Evolutionary conservation across 2,888 invertebrate species (phyloP).

Genomic region (Rhamphomyia laevipes): DNA sequence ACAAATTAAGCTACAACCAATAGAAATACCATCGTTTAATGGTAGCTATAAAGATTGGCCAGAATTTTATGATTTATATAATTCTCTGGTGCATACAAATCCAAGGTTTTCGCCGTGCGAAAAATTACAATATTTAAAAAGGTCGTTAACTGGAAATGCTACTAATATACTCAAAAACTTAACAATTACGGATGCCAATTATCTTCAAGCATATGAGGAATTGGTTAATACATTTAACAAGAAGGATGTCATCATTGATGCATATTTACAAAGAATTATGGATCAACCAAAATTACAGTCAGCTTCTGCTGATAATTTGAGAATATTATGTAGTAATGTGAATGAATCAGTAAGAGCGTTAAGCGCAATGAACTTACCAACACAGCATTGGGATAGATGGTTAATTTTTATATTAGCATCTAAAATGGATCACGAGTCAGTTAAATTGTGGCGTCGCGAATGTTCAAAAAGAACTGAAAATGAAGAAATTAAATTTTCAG

Average conservation of each 20-base stretch:
- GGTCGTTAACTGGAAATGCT: slow-evolving; percentile 5
- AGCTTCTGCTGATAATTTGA: not conserved
- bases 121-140: slow-evolving; percentile 4
- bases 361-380: slow-evolving; percentile 4
- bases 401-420: not conserved
- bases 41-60: not conserved
- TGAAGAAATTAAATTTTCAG: not conserved
- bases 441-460: slow-evolving; percentile 5
- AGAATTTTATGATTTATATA: not conserved
- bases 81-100: not conserved
- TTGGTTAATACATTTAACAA: slow-evolving; percentile 3
- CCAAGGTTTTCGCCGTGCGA: not conserved
- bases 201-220: slow-evolving; percentile 1
- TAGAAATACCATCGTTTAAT: not conserved
- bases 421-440: slow-evolving; percentile 7
- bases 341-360: slow-evolving; percentile 1
- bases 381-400: slow-evolving; percentile 1
- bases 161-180: slow-evolving; percentile 3
- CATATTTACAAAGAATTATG: slow-evolving; percentile 6
- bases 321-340: not conserved
- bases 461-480: not conserved
- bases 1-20: not conserved
- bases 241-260: slow-evolving; percentile 3
- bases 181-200: slow-evolving; percentile 5
- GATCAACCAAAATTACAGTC: not conserved